Conservation (phyloP, 2,888 invertebrate species). For the Cerastoderma edule region DNA sequence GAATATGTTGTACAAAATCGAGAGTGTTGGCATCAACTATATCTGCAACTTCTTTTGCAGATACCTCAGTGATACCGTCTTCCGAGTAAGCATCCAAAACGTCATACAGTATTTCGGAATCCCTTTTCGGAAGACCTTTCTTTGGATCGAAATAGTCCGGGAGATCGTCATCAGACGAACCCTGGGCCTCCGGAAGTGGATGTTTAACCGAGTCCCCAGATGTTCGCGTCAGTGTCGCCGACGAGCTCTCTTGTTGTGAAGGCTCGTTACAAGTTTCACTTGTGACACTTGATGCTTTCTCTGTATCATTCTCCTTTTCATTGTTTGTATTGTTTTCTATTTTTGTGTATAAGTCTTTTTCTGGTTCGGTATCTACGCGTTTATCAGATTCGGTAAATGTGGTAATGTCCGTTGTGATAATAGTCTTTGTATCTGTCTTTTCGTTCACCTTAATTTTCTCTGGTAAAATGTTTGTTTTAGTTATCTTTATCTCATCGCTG, state of each 20-base stretch:
- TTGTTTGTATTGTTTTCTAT: background rate
- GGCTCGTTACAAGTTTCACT: conserved; percentile 3
- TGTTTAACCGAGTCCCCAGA: conserved; percentile 47
- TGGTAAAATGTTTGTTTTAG: background rate
- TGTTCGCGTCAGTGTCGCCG: conserved; percentile 42
- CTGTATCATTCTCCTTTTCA: conserved; percentile 2
- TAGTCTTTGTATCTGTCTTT: conserved; percentile 5
- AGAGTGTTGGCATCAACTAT: conserved; percentile 8
- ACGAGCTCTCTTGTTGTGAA: conserved; percentile 32
- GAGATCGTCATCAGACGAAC: conserved; percentile 49
- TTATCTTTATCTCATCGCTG: too few species aligned
- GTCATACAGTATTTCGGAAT: conserved; percentile 61
- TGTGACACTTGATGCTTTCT: background rate
- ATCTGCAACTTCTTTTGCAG: conserved; percentile 17
- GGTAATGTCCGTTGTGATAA: too few species aligned
- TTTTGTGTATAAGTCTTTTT: background rate
- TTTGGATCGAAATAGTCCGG: conserved; percentile 58
- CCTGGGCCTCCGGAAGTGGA: conserved; percentile 11
- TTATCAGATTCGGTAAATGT: background rate
- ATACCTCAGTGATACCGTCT: conserved; percentile 26
- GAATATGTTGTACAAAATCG: conserved; percentile 1
- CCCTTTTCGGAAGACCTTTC: conserved; percentile 45
- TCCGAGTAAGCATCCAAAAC: conserved; percentile 57
- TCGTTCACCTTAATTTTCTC: background rate
- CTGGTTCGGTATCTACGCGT: background rate